Base-by-base conservation (phyloP, 2,113 vertebrate species). In the Sturnus vulgaris region DNA sequence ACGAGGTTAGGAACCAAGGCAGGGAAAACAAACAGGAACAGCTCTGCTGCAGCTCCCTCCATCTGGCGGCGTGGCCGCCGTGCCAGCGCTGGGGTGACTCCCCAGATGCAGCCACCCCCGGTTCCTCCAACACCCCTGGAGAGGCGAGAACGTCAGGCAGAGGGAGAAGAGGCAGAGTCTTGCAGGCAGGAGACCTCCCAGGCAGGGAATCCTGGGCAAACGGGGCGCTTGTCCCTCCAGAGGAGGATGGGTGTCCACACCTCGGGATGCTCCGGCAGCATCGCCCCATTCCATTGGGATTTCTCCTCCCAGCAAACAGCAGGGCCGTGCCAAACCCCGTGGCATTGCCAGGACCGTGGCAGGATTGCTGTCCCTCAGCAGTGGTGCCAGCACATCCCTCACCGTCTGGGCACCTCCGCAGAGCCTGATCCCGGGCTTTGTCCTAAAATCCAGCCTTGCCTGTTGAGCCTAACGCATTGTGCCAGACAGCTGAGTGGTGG, bases 391-490 rank as follows among this genome's bases (percentile, higher is more conserved):
- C 66, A 3, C 46, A 11, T 85, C 92, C 77, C 86, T 95, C 89
- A 81, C 65, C 0, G 94, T 92, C 92, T 95, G 91, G 44, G 77
- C 83, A 86, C 81, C 78, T 76, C 81, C 1, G 4, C 57, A 39
- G 44, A 23, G 2, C 81, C 85, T 95, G 92, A 96, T 93, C 95
- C 94, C 31, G 1, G 30, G 31, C 30, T 94, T 96, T 97, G 96
- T 96, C 86, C 76, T 59, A 15, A 79, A 93, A 92, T 42, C 69
- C 91, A 18, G 39, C 31, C 3, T 4, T 20, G 88, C 92, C 49
- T 19, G n/a, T 57, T 91, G 90, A 97, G 75, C 84, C 87, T 55
- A 65, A 91, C 4, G 1, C 4, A 0, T 19, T 11, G 53, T 96
- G 92, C 88, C 96, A 95, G 72, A 10, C 12, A 14, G 90, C 96